phyloP scores from a whole-genome alignment of 2,113 vertebrate species.

The Leptobrachium leishanense region DNA sequence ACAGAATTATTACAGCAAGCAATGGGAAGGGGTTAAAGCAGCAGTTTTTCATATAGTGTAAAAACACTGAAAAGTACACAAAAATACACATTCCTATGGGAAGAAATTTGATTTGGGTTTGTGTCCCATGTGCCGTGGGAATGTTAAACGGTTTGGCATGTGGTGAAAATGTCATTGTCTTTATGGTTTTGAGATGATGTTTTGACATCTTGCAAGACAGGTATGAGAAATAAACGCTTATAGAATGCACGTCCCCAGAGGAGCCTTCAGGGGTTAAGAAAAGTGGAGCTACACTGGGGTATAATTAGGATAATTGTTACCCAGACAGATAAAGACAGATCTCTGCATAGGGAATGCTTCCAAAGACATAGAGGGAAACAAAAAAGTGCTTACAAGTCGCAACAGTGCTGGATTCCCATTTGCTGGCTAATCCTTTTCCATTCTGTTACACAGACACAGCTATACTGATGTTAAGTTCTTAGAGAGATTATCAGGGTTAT shows the following conservation, averaged over 20 bases:
- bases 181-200: background rate
- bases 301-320: constrained; percentile 22
- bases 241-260: background rate
- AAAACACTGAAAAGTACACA: too few species aligned
- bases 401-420: background rate
- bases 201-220: background rate
- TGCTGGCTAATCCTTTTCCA: background rate
- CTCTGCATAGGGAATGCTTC: constrained; percentile 9
- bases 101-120: too few species aligned
- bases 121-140: too few species aligned
- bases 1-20: too few species aligned
- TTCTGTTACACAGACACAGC: background rate
- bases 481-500: too few species aligned
- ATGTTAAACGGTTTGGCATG: too few species aligned
- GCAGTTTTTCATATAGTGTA: too few species aligned
- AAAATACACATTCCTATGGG: too few species aligned
- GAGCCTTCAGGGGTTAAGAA: background rate
- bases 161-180: too few species aligned
- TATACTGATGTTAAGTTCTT: too few species aligned
- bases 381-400: background rate
- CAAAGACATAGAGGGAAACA: background rate
- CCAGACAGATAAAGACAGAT: constrained; percentile 15
- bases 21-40: too few species aligned
- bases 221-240: background rate
- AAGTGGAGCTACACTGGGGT: background rate